phyloP scores from a whole-genome alignment of 2,113 vertebrate genomes.

The Cranoglanis bouderius region DNA sequence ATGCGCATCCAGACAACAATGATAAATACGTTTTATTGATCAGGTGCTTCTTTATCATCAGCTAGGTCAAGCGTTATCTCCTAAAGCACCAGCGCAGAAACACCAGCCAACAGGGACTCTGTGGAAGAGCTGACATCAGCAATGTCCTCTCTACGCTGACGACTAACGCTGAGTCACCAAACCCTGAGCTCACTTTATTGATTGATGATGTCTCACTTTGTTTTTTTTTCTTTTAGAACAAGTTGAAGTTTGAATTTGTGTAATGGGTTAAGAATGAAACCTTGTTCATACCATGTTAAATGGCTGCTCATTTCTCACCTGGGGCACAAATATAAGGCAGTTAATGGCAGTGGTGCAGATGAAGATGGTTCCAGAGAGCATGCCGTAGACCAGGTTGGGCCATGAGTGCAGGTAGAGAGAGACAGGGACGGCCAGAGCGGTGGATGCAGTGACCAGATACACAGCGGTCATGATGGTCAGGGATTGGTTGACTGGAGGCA shows the following conservation, averaged over 20 bases:
- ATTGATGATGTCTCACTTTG: neutral
- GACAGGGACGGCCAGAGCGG: conserved; percentile 76
- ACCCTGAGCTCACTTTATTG: conserved; percentile 20
- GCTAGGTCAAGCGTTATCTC: conserved; percentile 2
- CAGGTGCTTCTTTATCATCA: conserved; percentile 5
- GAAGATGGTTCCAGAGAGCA: conserved; percentile 90
- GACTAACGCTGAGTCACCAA: conserved; percentile 17
- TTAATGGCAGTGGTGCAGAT: conserved; percentile 87
- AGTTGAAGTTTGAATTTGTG: neutral
- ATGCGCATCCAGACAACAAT: neutral
- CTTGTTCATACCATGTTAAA: neutral
- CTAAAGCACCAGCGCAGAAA: neutral
- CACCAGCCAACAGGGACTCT: conserved; percentile 21
- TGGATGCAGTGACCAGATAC: conserved; percentile 79
- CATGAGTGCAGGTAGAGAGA: conserved; percentile 82
- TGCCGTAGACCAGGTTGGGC: conserved; percentile 88
- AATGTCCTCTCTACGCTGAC: conserved; percentile 4
- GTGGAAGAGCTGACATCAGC: conserved; percentile 39
- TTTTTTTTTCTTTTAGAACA: neutral
- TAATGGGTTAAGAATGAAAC: neutral
- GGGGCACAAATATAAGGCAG: conserved; percentile 94
- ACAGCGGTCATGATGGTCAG: conserved; percentile 86
- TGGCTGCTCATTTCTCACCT: conserved; percentile 70
- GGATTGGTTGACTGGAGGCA: conserved; percentile 95
- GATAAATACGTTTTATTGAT: neutral